phyloP scores from a whole-genome alignment of 2,888 invertebrate genomes.

The Merodon equestris region DNA sequence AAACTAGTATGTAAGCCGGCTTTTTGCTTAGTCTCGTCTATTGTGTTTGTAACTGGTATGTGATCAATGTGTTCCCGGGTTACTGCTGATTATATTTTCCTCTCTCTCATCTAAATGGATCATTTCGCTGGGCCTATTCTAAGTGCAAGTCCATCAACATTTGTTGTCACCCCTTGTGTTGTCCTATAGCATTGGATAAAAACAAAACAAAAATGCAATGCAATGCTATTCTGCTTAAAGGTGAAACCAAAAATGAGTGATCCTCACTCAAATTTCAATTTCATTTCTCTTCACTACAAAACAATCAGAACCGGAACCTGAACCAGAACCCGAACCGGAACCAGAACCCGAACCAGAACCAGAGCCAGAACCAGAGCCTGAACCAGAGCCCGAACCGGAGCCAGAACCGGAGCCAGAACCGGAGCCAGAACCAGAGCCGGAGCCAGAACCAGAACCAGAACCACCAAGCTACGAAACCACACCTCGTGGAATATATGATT shows the following conservation, averaged over 20 bases:
- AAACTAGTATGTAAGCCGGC: no score
- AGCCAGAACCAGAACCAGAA: no score
- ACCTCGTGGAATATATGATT: background rate
- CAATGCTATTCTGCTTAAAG: background rate
- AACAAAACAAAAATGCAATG: background rate
- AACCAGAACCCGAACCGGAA: no score
- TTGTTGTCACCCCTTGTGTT: conserved; percentile 25
- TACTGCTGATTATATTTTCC: conserved; percentile 5
- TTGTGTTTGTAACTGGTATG: conserved; percentile 25
- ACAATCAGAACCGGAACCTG: background rate
- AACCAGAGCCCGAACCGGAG: no score
- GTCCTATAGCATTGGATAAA: conserved; percentile 28
- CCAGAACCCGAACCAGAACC: no score
- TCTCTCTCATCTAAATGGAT: conserved; percentile 19
- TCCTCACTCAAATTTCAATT: conserved; percentile 10
- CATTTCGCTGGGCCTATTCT: conserved; percentile 17
- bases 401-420: no score
- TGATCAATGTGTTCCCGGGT: conserved; percentile 9
- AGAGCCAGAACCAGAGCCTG: no score
- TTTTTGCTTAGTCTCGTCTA: background rate
- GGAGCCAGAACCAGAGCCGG: no score
- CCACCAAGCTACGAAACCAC: no score
- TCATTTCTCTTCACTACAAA: conserved; percentile 22
- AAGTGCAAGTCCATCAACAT: background rate
- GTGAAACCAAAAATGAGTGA: background rate